Evolutionary conservation across 2,888 invertebrate species (phyloP).

Genomic region (Tricholauxania praeusta): DNA sequence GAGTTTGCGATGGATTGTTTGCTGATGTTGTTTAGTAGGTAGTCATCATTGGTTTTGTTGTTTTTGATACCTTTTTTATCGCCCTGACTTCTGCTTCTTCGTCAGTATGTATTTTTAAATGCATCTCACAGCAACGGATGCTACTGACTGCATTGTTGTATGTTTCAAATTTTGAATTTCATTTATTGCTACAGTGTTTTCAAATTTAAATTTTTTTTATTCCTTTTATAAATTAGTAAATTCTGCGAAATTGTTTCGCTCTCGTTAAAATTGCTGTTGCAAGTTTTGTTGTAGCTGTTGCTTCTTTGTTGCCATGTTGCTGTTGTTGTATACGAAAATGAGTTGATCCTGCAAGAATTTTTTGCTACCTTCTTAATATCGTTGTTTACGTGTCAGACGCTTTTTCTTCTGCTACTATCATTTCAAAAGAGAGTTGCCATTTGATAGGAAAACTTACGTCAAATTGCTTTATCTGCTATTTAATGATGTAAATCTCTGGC

Average conservation of each 20-base stretch:
- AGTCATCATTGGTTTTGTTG: neutral
- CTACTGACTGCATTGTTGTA: constrained; percentile 5
- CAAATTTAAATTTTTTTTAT: neutral
- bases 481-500: no score
- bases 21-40: neutral
- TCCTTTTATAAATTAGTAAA: constrained; percentile 24
- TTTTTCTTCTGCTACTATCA: no score
- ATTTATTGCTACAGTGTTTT: constrained; percentile 1
- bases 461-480: no score
- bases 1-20: no score
- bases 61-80: neutral
- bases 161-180: constrained; percentile 1
- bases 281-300: constrained; percentile 12
- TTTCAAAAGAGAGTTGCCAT: no score
- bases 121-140: constrained; percentile 14
- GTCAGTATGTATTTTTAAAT: neutral
- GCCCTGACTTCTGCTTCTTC: neutral
- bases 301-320: constrained; percentile 24
- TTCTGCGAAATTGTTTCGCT: constrained; percentile 23
- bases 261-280: neutral
- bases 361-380: neutral
- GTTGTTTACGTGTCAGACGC: neutral
- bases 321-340: constrained; percentile 6
- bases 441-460: no score
- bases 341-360: neutral